Percentiles rank a stretch among this genome's conserved stretches.
phyloP scores from a whole-genome alignment of 2,797 vertebrate species.

The Pangasius sanitwongsei region DNA sequence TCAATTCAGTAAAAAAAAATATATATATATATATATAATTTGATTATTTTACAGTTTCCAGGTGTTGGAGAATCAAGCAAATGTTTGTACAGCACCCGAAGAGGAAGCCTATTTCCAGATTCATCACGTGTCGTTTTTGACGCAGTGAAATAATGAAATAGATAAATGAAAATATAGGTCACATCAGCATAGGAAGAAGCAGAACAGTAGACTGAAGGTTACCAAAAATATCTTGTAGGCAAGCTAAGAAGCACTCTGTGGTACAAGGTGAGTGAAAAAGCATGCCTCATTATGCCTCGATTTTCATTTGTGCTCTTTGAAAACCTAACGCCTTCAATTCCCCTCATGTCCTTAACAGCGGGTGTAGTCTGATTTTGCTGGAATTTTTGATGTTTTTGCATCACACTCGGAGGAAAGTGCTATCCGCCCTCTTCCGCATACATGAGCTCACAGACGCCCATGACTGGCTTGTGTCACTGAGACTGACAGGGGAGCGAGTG shows the following conservation, averaged over 20 bases:
- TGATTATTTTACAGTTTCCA: neutral
- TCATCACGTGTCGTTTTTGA: neutral
- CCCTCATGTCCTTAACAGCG: neutral
- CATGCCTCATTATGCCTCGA: conserved; percentile 4
- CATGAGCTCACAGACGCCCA: neutral
- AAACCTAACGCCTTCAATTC: neutral
- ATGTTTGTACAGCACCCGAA: neutral
- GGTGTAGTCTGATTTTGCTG: neutral
- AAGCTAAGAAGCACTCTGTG: neutral
- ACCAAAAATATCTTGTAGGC: conserved; percentile 20
- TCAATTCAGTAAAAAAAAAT: neutral
- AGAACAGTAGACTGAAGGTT: neutral
- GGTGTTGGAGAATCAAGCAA: neutral
- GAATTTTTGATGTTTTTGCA: neutral
- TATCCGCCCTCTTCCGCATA: neutral
- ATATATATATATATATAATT: neutral
- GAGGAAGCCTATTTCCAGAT: neutral
- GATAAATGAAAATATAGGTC: neutral
- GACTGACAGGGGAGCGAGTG: neutral
- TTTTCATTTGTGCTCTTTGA: conserved; percentile 18
- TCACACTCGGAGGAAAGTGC: neutral
- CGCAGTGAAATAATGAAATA: neutral
- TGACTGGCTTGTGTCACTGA: neutral
- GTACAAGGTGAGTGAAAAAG: neutral
- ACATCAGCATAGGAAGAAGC: conserved; percentile 8